These are phyloP conservation scores for Gymnothorax reevesii DNA, from an alignment of 2,797 vertebrate species.

Conservation along the genomic window DNA sequence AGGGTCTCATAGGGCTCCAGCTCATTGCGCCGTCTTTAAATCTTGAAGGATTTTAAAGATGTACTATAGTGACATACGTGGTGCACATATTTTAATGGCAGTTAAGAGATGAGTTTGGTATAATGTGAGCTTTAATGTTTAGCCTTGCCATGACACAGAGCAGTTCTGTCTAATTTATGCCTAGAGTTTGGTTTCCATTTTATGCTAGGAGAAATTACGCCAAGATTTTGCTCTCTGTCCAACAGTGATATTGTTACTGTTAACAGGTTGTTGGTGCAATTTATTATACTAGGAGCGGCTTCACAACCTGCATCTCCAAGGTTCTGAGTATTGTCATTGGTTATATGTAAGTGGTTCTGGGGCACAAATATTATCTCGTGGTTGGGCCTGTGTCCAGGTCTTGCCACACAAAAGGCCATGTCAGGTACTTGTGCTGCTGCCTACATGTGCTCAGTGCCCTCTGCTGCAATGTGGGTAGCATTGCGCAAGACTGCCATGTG, in stretches of 20 bases:
- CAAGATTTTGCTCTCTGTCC: neutral
- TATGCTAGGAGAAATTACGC: neutral
- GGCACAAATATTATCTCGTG: neutral
- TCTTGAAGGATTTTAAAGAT: neutral
- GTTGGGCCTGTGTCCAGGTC: neutral
- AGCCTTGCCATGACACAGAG: neutral
- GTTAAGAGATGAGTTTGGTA: neutral
- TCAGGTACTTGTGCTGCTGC: neutral
- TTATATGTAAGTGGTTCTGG: neutral
- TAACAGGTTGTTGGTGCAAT: neutral
- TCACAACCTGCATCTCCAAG: neutral
- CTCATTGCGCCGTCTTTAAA: too few relatives aligned
- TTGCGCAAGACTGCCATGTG: constrained; percentile 14
- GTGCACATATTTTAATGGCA: neutral
- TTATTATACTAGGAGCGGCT: neutral
- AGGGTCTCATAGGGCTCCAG: neutral
- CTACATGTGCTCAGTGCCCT: neutral
- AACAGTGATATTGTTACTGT: neutral
- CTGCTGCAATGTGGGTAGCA: neutral
- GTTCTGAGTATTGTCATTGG: neutral
- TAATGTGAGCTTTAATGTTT: neutral
- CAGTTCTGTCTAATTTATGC: neutral
- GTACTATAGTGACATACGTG: too few relatives aligned
- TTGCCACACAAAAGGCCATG: neutral
- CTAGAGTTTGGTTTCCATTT: neutral